Conservation (phyloP, 37 sponge, comb jelly and placozoan genomes). For the Trichoplax adhaerens region DNA sequence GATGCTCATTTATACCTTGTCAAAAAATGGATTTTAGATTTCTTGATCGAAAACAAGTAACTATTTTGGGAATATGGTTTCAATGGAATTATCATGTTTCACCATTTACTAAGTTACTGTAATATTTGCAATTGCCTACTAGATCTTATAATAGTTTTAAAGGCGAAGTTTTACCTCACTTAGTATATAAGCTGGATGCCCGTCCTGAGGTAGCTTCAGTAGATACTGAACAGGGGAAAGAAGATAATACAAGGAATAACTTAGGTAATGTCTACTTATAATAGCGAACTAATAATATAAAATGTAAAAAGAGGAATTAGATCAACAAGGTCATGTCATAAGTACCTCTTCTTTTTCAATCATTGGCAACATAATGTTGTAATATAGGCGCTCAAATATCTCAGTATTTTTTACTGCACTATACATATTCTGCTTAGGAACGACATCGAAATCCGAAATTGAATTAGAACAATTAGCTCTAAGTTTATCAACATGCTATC, state of each 20-base stretch:
- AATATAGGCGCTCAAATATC: neutral
- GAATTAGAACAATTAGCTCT: conserved; percentile 28
- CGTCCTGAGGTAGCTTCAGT: too few species aligned
- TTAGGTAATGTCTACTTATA: too few species aligned
- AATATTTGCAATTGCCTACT: too few species aligned
- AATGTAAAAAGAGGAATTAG: too few species aligned
- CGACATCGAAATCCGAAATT: conserved; percentile 7
- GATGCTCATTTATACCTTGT: conserved; percentile 80
- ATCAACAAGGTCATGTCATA: too few species aligned
- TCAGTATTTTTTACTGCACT: neutral
- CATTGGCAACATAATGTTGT: conserved; percentile 2
- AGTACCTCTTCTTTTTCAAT: too few species aligned
- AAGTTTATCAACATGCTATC: conserved; percentile 24
- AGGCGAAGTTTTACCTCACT: conserved; percentile 54
- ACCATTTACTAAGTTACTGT: too few species aligned
- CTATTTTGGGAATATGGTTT: neutral
- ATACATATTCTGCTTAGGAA: neutral
- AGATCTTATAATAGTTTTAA: conserved; percentile 4
- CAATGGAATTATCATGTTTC: too few species aligned
- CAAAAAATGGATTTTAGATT: conserved; percentile 49
- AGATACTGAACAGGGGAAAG: too few species aligned
- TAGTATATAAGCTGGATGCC: conserved; percentile 19
- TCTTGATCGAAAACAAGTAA: conserved; percentile 36
- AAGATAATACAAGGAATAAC: too few species aligned
- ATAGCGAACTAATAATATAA: too few species aligned